Conservation (phyloP, 2,113 vertebrate species). For the Serilophus lunatus region DNA sequence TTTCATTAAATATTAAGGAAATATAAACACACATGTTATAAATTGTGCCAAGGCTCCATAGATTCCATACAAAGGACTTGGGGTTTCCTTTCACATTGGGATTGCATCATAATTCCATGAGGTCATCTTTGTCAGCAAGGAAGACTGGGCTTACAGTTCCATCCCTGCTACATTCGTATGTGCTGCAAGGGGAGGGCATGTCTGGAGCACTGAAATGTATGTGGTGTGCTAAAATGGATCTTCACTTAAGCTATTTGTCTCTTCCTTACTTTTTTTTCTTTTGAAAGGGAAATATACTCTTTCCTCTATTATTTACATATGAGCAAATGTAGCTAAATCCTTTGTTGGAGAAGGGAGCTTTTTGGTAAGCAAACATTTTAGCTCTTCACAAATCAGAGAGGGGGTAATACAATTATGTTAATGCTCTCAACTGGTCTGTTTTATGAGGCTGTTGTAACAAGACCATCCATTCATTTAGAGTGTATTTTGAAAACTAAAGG, state of each 20-base stretch:
- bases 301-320: neutral
- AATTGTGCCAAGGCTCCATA: neutral
- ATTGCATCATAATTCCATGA: neutral
- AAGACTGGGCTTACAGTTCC: neutral
- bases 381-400: neutral
- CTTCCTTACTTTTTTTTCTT: neutral
- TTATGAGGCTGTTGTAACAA: neutral
- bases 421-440: neutral
- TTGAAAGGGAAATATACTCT: neutral
- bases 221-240: neutral
- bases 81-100: conserved; percentile 20
- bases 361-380: neutral
- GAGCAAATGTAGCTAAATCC: neutral
- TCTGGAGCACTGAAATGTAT: neutral
- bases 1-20: conserved; percentile 38
- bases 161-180: neutral
- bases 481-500: neutral
- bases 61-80: neutral
- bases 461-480: neutral
- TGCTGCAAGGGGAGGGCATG: neutral
- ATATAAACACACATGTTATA: neutral
- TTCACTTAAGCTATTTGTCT: neutral
- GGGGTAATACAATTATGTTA: neutral
- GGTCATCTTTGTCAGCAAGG: fast-evolving
- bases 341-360: neutral